Evolutionary conservation across 1,140 invertebrate genomes (phyloP).

Genomic region (Brachionus koreanus): DNA sequence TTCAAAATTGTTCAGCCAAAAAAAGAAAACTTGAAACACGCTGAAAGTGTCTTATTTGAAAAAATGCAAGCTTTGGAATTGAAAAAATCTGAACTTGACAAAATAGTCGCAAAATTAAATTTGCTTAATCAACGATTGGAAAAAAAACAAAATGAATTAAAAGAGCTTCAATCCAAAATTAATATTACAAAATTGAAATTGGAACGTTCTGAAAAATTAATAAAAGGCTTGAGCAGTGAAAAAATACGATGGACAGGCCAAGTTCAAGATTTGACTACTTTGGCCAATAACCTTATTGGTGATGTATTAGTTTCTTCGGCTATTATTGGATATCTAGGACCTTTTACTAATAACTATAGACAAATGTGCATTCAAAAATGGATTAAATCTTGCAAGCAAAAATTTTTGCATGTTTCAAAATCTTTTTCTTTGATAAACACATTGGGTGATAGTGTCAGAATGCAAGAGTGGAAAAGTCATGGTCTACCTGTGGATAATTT

Average conservation of each 20-base stretch:
- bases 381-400: slow-evolving; percentile 53
- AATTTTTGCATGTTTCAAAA: slow-evolving; percentile 54
- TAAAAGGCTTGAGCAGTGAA: slow-evolving; percentile 58
- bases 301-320: slow-evolving; percentile 57
- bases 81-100: slow-evolving; percentile 56
- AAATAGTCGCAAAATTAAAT: slow-evolving; percentile 54
- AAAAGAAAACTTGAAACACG: slow-evolving; percentile 51
- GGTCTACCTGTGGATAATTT: slow-evolving; percentile 59
- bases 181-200: slow-evolving; percentile 57
- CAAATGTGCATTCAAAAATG: slow-evolving; percentile 55
- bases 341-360: slow-evolving; percentile 56
- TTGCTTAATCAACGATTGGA: slow-evolving; percentile 52
- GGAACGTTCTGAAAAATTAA: slow-evolving; percentile 56
- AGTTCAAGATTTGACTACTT: slow-evolving; percentile 52
- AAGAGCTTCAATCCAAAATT: slow-evolving; percentile 58
- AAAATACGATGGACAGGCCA: slow-evolving; percentile 58
- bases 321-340: slow-evolving; percentile 57
- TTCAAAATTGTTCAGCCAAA: slow-evolving; percentile 58
- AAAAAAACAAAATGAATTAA: slow-evolving; percentile 60
- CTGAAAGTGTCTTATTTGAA: slow-evolving; percentile 51
- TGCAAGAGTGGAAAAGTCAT: slow-evolving; percentile 58
- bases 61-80: slow-evolving; percentile 53
- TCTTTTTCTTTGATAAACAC: slow-evolving; percentile 54
- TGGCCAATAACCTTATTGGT: slow-evolving; percentile 57
- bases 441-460: slow-evolving; percentile 56